Evolutionary conservation across 2,113 vertebrate genomes (phyloP).

Genomic region (Oryctolagus cuniculus): mOryCun1.1 NC_091433.1:136110001-136110500

Average conservation of each 20-base stretch:
- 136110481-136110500: not conserved
- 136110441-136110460: not conserved
- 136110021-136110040: not conserved
- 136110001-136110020: no score
- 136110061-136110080: not conserved
- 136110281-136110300: conserved; percentile 49
- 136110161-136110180: not conserved
- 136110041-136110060: not conserved
- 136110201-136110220: conserved; percentile 28
- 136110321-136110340: not conserved
- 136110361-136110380: not conserved
- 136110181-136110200: not conserved
- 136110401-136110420: not conserved
- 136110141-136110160: not conserved
- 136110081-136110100: not conserved
- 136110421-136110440: not conserved
- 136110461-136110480: not conserved
- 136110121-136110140: not conserved
- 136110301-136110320: conserved; percentile 10
- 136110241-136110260: conserved; percentile 36
- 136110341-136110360: not conserved
- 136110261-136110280: conserved; percentile 41
- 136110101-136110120: not conserved
- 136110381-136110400: not conserved
- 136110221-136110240: not conserved